Evolutionary conservation across 2,797 vertebrate species (phyloP).

Genomic region (Odontamblyopus rebecca): DNA sequence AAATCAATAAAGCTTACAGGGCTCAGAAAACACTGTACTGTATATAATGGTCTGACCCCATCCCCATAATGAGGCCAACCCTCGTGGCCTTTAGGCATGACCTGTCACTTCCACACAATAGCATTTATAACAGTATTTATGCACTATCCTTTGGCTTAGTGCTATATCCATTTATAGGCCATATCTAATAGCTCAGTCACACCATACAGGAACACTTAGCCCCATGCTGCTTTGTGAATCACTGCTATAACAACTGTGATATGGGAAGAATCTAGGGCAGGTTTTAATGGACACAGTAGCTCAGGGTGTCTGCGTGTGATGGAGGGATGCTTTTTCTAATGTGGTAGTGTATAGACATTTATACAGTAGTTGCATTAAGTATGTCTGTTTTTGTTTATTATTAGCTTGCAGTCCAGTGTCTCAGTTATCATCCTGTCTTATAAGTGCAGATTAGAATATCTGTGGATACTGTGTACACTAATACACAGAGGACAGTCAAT

Average conservation of each 20-base stretch:
- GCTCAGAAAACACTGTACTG: conserved; percentile 7
- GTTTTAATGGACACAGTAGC: conserved; percentile 33
- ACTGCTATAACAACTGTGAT: conserved; percentile 12
- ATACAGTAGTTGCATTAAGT: conserved; percentile 1
- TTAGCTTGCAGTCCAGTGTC: conserved; percentile 26
- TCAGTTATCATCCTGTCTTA: conserved; percentile 28
- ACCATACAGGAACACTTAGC: conserved; percentile 35
- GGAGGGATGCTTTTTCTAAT: conserved; percentile 27
- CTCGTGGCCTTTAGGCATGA: conserved; percentile 42
- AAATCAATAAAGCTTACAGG: background rate
- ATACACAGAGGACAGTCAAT: conserved; percentile 17
- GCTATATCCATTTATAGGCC: conserved; percentile 41
- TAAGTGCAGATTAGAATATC: conserved; percentile 44
- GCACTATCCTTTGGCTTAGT: conserved; percentile 27
- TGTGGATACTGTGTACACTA: conserved; percentile 21
- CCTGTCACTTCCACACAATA: conserved; percentile 22
- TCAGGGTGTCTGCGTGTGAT: conserved; percentile 34
- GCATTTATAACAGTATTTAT: conserved; percentile 36
- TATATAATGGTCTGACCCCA: conserved; percentile 14
- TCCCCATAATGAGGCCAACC: conserved; percentile 8
- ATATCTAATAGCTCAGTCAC: conserved; percentile 40
- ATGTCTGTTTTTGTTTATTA: conserved; percentile 22
- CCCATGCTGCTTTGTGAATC: conserved; percentile 21
- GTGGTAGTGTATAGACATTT: background rate
- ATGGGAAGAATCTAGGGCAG: conserved; percentile 42